These are phyloP conservation scores for Bubo blakistoni DNA, from an alignment of 2,113 vertebrate genomes.

Conservation along the genomic window DNA sequence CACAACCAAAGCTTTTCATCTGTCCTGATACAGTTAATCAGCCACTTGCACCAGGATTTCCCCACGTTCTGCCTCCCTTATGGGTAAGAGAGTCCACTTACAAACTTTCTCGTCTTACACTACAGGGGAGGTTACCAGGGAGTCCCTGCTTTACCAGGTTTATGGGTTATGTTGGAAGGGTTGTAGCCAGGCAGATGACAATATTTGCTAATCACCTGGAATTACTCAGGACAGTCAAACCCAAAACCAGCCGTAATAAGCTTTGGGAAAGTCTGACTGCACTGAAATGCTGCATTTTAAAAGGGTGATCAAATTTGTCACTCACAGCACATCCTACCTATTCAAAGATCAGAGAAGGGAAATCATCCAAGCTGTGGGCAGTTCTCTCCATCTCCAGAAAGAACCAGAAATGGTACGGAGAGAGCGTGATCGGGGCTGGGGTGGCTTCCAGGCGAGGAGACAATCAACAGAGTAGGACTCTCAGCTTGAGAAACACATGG, in stretches of 20 bases:
- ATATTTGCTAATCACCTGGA: background rate
- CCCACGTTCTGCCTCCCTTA: background rate
- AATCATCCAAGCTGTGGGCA: background rate
- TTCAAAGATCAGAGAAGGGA: background rate
- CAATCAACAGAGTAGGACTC: background rate
- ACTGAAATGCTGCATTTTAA: background rate
- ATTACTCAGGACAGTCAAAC: background rate
- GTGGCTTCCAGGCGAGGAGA: background rate
- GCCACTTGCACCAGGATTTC: background rate
- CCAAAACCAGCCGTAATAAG: background rate
- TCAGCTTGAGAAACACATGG: background rate
- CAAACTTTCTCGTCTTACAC: background rate
- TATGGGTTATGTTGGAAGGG: background rate
- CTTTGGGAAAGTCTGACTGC: background rate
- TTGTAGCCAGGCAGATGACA: fast-evolving
- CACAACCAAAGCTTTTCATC: background rate
- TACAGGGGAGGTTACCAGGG: background rate
- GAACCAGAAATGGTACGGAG: background rate
- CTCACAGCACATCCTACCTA: background rate
- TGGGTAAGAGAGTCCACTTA: too few species aligned
- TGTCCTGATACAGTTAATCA: fast-evolving
- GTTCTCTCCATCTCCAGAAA: background rate
- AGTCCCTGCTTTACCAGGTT: background rate
- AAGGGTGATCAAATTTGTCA: background rate
- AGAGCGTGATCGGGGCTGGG: background rate